Conservation (phyloP, 2,888 invertebrate genomes). For the Aelia acuminata region DNA sequence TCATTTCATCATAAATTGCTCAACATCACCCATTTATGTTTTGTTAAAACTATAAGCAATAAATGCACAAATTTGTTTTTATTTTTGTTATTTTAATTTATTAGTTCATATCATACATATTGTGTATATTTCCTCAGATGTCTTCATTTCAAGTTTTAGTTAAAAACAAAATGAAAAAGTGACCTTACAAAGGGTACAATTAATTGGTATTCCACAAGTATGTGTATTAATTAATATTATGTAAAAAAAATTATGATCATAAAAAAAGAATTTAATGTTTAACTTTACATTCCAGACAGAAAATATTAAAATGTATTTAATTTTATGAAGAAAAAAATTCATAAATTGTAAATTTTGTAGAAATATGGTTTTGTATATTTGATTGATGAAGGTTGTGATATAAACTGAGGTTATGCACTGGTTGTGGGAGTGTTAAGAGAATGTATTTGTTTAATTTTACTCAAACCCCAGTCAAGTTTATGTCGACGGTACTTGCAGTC, state of each 20-base stretch:
- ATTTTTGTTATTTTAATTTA: slow-evolving; percentile 47
- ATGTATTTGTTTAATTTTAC: slow-evolving; percentile 44
- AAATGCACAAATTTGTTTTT: slow-evolving; percentile 57
- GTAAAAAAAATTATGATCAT: slow-evolving; percentile 46
- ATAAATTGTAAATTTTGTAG: slow-evolving; percentile 56
- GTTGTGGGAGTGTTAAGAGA: slow-evolving; percentile 55
- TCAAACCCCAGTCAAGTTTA: slow-evolving; percentile 24
- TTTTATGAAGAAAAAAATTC: slow-evolving; percentile 55
- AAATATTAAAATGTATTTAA: slow-evolving; percentile 52
- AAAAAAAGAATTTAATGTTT: slow-evolving; percentile 55
- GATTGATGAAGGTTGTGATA: slow-evolving; percentile 59
- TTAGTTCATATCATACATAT: slow-evolving; percentile 46
- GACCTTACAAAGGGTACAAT: slow-evolving; percentile 59
- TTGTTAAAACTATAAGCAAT: slow-evolving; percentile 45
- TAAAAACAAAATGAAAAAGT: slow-evolving; percentile 50
- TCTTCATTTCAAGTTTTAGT: slow-evolving; percentile 51
- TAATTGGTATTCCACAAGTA: slow-evolving; percentile 53
- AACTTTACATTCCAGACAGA: slow-evolving; percentile 53
- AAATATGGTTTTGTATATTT: slow-evolving; percentile 59
- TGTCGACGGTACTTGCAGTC: slow-evolving; percentile 20
- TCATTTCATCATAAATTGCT: slow-evolving; percentile 53
- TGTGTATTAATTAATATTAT: slow-evolving; percentile 44
- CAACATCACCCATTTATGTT: slow-evolving; percentile 55
- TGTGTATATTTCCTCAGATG: slow-evolving; percentile 49
- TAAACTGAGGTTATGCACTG: slow-evolving; percentile 42